Evolutionary conservation across 92 coral and sea anemone species (phyloP), one percentile per base, ranked within the genome.

Genomic region (Parazoanthus atlanticus): DNA sequence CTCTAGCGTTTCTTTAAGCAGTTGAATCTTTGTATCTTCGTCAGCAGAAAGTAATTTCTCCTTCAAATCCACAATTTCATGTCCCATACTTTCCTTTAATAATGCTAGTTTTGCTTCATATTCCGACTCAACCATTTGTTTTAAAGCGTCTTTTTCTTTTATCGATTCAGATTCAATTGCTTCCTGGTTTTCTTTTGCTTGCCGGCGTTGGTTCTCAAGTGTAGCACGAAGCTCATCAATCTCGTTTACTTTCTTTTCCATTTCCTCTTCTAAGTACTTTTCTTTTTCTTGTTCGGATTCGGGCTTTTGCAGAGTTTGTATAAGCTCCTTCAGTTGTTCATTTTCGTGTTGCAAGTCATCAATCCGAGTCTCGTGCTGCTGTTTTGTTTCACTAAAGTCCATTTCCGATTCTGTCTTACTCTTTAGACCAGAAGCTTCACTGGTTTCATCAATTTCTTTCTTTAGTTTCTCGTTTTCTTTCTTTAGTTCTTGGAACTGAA

Each of bases 171-270:
- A 54, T 77, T 46, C 75, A 40, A 86, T 66, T 74, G 58, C 86
- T 49, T 94, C 86, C 46, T 89, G 92, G 16, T 84, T 85, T 56
- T 86, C 93, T 90, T 85, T 85, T 67, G 88, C 79, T 52, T 86
- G 81, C 41, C 93, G 90, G 67, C 93, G 93, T 88, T 93, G 94
- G 12, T 88, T 85, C 83, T 93, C 83, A 29, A 97, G 88, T n/a
- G 85, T 82, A 9, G 84, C 81, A 40, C 89, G 92, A 54, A 94
- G 90, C 43, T 89, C 93, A 36, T 90, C 93, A 69, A 89, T 91
- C 79, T 91, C 91, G 23, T 89, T 82, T 8, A 88, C 90, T 33
- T 93, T 94, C 54, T 91, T 93, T 88, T 95, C 98, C 98, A 96
- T 90, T 23, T 90, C 88, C 78, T 94, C 98, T 26, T 89, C 88